Evolutionary conservation across 2,113 vertebrate species (phyloP).

Genomic region (Mormoops blainvillei): DNA sequence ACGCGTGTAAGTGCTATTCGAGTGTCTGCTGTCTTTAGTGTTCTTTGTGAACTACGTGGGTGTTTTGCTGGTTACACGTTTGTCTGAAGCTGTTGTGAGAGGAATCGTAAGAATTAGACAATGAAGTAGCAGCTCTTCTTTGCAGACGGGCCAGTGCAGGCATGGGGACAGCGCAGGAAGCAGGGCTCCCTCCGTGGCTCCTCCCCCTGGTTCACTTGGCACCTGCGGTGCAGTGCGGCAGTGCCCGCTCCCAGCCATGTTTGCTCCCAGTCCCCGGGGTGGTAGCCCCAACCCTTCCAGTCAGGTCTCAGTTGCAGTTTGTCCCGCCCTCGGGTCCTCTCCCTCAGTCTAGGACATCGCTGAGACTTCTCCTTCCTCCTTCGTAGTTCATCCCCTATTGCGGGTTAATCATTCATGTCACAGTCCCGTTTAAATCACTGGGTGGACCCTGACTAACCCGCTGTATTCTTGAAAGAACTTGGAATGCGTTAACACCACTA

Average conservation of each 20-base stretch:
- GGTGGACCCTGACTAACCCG: neutral
- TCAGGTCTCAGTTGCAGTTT: neutral
- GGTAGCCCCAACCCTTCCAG: neutral
- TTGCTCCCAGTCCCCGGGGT: neutral
- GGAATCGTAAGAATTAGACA: neutral
- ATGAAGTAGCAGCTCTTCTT: neutral
- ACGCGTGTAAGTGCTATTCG: rapidly evolving
- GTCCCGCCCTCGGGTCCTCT: neutral
- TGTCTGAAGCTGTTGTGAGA: neutral
- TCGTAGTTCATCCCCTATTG: neutral
- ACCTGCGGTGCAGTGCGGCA: neutral
- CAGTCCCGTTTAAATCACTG: too few relatives aligned
- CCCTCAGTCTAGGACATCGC: too few relatives aligned
- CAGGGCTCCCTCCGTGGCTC: neutral
- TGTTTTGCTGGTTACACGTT: neutral
- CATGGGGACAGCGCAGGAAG: neutral
- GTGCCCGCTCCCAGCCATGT: too few relatives aligned
- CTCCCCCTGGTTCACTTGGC: neutral
- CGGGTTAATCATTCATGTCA: too few relatives aligned
- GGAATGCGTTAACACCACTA: neutral
- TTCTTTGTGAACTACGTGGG: too few relatives aligned
- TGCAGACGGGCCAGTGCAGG: rapidly evolving
- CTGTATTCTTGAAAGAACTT: neutral
- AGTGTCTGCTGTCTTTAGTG: neutral
- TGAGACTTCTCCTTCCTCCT: neutral